Conservation (phyloP, 2,797 vertebrate genomes). For the Austrolebias charrua region DNA sequence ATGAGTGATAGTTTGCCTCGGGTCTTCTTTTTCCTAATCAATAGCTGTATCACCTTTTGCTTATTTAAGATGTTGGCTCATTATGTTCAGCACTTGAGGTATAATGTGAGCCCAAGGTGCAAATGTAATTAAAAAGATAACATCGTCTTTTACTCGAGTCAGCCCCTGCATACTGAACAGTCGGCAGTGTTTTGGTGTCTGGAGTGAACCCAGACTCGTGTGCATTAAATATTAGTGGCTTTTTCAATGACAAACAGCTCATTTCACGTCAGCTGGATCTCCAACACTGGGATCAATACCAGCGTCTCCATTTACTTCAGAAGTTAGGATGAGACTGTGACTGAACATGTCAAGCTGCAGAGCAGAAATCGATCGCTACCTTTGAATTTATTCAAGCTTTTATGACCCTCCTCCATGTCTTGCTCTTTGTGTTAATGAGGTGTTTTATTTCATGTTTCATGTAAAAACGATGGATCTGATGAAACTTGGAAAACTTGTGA, state of each 20-base stretch:
- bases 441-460: constrained; percentile 18
- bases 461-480: constrained; percentile 36
- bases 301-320: constrained; percentile 48
- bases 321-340: constrained; percentile 40
- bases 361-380: constrained; percentile 45
- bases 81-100: constrained; percentile 66
- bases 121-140: constrained; percentile 76
- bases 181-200: constrained; percentile 25
- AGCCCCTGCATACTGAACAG: constrained; percentile 52
- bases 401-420: constrained; percentile 17
- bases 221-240: constrained; percentile 46
- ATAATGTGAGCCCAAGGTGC: constrained; percentile 65
- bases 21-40: constrained; percentile 61
- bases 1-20: constrained; percentile 63
- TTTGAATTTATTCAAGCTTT: constrained; percentile 39
- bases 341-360: constrained; percentile 6
- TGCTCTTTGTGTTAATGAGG: constrained; percentile 47
- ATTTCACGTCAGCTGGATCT: constrained; percentile 18
- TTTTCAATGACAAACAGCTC: constrained; percentile 33
- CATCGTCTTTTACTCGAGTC: constrained; percentile 55
- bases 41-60: constrained; percentile 70
- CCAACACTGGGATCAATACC: constrained; percentile 38
- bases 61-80: constrained; percentile 75
- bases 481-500: constrained; percentile 48
- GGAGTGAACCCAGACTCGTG: constrained; percentile 27